phyloP scores from a whole-genome alignment of 1,140 invertebrate species.

The Drosophila burlai region DNA sequence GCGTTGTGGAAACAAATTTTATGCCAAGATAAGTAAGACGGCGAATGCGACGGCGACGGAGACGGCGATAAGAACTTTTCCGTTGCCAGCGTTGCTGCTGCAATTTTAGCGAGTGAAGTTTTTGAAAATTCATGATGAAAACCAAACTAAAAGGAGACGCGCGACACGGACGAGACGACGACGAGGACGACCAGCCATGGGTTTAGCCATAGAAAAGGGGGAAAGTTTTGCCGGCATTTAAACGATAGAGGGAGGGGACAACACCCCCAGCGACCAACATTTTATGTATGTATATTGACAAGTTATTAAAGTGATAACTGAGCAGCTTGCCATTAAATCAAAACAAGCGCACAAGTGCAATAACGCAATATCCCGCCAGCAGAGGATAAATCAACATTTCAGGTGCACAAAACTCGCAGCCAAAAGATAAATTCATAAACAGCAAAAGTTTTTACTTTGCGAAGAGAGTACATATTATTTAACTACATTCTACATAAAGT shows the following conservation, averaged over 20 bases:
- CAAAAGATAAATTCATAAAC: slow-evolving; percentile 30
- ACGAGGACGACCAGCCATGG: slow-evolving; percentile 19
- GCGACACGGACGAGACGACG: slow-evolving; percentile 37
- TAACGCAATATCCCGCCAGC: slow-evolving; percentile 17
- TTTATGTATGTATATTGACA: slow-evolving; percentile 71
- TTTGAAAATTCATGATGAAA: slow-evolving; percentile 80
- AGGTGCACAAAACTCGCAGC: slow-evolving; percentile 21
- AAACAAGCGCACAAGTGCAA: slow-evolving; percentile 37
- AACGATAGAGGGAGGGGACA: not conserved
- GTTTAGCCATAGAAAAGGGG: slow-evolving; percentile 29
- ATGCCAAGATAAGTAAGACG: slow-evolving; percentile 76
- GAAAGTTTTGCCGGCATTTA: slow-evolving; percentile 45
- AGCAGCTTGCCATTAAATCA: slow-evolving; percentile 64
- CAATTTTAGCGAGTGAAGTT: slow-evolving; percentile 72
- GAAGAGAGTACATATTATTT: slow-evolving; percentile 18
- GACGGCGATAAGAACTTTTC: slow-evolving; percentile 60
- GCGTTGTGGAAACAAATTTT: slow-evolving; percentile 77
- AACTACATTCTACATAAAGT: slow-evolving; percentile 14
- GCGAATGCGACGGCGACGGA: slow-evolving; percentile 37
- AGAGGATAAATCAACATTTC: slow-evolving; percentile 18
- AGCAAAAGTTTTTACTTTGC: slow-evolving; percentile 25
- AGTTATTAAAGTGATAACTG: slow-evolving; percentile 74
- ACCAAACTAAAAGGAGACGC: slow-evolving; percentile 78
- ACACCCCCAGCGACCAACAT: slow-evolving; percentile 31
- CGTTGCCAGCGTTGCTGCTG: slow-evolving; percentile 47